Evolutionary conservation across 37 sponge, comb jelly and placozoan genomes (phyloP).

Genomic region (Petrosia ficiformis): DNA sequence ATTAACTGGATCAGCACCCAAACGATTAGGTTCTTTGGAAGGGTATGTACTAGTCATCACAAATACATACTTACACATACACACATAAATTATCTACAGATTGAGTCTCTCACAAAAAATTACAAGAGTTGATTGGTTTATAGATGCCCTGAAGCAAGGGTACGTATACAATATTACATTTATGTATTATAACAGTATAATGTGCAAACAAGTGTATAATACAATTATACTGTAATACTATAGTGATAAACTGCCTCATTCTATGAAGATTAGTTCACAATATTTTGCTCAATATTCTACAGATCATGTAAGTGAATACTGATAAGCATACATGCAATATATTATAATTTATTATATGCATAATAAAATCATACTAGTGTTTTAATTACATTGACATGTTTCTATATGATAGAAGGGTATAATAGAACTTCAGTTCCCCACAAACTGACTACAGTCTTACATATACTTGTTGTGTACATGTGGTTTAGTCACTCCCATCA

Average conservation of each 20-base stretch:
- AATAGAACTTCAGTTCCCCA: too few relatives aligned
- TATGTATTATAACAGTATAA: constrained; percentile 1
- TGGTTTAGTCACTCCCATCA: too few relatives aligned
- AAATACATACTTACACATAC: background rate
- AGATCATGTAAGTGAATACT: constrained; percentile 41
- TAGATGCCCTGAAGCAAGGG: constrained; percentile 54
- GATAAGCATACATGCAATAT: background rate
- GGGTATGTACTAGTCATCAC: constrained; percentile 19
- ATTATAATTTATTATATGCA: too few relatives aligned
- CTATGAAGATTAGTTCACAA: constrained; percentile 28
- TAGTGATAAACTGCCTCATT: constrained; percentile 18
- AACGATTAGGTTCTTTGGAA: constrained; percentile 43
- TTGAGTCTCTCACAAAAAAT: constrained; percentile 62
- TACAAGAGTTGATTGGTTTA: constrained; percentile 70
- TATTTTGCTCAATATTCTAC: constrained; percentile 39
- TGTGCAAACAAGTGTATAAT: too few relatives aligned
- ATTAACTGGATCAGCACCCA: constrained; percentile 44
- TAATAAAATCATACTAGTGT: too few relatives aligned
- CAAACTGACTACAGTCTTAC: too few relatives aligned
- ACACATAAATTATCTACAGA: constrained; percentile 12
- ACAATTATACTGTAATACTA: too few relatives aligned
- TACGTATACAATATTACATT: background rate
- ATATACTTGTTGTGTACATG: too few relatives aligned
- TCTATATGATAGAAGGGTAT: too few relatives aligned
- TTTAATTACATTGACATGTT: too few relatives aligned